Evolutionary conservation across 1,140 invertebrate genomes (phyloP).

Genomic region (Lordiphosa mommai): DNA sequence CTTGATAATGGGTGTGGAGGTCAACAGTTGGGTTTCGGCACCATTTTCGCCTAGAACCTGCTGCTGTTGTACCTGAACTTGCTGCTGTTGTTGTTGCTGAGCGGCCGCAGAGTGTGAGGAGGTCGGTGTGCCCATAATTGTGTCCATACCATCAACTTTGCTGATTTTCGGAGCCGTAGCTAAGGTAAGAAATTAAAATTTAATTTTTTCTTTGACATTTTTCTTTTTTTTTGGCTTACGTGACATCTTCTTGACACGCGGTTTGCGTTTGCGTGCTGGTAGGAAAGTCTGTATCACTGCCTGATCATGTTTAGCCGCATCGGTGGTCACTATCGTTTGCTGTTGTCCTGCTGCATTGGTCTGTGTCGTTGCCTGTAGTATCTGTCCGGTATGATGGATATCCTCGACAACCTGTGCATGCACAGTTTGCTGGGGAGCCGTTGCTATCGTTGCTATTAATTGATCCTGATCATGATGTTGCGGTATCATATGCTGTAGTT

Average conservation of each 20-base stretch:
- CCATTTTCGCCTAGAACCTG: conserved; percentile 72
- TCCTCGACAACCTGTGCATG: conserved; percentile 79
- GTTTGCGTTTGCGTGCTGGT: conserved; percentile 80
- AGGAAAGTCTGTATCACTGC: conserved; percentile 80
- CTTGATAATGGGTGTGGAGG: conserved; percentile 70
- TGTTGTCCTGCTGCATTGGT: conserved; percentile 69
- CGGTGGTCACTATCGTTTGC: conserved; percentile 69
- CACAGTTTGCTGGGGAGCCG: conserved; percentile 76
- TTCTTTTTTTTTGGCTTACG: conserved; percentile 42
- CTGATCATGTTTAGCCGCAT: conserved; percentile 76
- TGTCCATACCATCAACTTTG: conserved; percentile 79
- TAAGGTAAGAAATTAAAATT: conserved; percentile 8
- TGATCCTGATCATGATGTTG: conserved; percentile 79
- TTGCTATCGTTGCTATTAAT: conserved; percentile 74
- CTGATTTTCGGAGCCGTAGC: conserved; percentile 72
- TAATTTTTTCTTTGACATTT: not conserved
- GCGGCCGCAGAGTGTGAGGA: conserved; percentile 47
- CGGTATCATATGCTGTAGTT: conserved; percentile 80
- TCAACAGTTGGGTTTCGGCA: conserved; percentile 52
- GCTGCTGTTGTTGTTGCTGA: conserved; percentile 22
- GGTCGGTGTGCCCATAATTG: conserved; percentile 68
- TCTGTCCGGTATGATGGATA: conserved; percentile 74
- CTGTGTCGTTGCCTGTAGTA: conserved; percentile 71
- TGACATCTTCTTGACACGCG: conserved; percentile 75
- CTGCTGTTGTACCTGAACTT: conserved; percentile 48